phyloP scores from a whole-genome alignment of 2,113 vertebrate species.

The Castor canadensis region DNA sequence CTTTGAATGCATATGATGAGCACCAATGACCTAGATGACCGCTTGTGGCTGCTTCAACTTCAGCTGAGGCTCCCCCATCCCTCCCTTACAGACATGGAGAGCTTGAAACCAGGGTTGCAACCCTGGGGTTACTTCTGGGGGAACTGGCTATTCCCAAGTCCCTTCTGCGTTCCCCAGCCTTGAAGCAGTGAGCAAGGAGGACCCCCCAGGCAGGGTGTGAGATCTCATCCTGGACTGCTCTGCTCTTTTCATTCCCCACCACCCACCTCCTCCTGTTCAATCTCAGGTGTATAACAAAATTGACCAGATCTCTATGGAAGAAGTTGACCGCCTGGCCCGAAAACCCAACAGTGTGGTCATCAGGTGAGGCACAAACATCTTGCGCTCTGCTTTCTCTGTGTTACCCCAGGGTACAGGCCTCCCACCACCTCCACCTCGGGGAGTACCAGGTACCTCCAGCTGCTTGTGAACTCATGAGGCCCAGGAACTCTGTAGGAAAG shows the following conservation, averaged over 20 bases:
- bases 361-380: conserved; percentile 83
- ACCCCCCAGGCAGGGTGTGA: not conserved
- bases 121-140: not conserved
- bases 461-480: not conserved
- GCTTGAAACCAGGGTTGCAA: not conserved
- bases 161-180: too few species aligned
- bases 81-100: not conserved
- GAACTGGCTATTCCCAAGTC: too few species aligned
- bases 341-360: conserved; percentile 95
- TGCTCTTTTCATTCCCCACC: not conserved
- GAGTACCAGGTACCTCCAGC: not conserved
- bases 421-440: not conserved
- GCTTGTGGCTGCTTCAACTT: not conserved
- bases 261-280: not conserved
- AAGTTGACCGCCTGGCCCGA: conserved; percentile 94
- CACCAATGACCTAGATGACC: not conserved
- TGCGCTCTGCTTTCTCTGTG: too few species aligned
- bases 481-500: not conserved
- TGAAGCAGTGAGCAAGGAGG: too few species aligned
- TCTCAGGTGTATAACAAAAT: conserved; percentile 98
- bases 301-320: conserved; percentile 98
- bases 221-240: not conserved
- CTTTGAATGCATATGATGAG: not conserved
- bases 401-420: not conserved
- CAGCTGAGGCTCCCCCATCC: not conserved